Conservation (phyloP, 2,797 vertebrate species). For the Megaceryle alcyon region DNA sequence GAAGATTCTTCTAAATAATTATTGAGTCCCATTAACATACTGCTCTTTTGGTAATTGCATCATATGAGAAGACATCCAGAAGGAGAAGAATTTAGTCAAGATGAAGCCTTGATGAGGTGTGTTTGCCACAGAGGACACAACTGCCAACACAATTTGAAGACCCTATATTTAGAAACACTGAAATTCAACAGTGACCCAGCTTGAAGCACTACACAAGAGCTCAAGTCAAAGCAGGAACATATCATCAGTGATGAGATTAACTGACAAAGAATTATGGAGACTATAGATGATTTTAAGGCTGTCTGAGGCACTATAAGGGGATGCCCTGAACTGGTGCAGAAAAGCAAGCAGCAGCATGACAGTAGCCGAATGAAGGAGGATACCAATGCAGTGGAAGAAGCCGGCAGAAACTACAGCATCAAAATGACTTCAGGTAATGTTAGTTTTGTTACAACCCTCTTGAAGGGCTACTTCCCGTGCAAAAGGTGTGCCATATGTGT, state of each 20-base stretch:
- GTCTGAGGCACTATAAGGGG: neutral
- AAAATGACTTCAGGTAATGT: neutral
- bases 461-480: neutral
- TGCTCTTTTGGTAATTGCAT: neutral
- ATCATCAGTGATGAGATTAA: neutral
- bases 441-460: neutral
- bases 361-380: neutral
- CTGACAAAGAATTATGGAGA: neutral
- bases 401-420: neutral
- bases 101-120: neutral
- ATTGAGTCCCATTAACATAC: neutral
- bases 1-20: neutral
- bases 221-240: neutral
- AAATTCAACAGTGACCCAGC: neutral
- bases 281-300: neutral
- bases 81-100: neutral
- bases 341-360: neutral
- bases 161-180: neutral
- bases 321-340: neutral
- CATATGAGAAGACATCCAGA: neutral
- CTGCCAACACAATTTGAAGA: neutral
- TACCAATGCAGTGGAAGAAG: neutral
- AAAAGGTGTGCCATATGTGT: neutral
- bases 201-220: neutral
- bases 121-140: neutral